Percentiles rank a stretch among this genome's conserved stretches.
These are phyloP conservation scores for Emydocephalus ijimae DNA, from an alignment of 2,113 vertebrate genomes.

Conservation along the genomic window DNA sequence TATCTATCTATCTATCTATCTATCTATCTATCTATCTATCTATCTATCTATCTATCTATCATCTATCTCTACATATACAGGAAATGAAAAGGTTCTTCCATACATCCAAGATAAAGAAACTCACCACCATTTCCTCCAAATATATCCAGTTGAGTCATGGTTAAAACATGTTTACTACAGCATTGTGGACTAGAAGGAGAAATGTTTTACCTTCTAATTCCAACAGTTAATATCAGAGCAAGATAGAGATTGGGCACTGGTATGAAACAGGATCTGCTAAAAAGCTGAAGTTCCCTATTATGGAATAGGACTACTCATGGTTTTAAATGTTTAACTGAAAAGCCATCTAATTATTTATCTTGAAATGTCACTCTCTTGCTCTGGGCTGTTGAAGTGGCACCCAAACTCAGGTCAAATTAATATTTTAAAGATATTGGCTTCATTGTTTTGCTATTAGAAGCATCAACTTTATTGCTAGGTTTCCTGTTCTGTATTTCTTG, in stretches of 20 bases:
- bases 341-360: background rate
- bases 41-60: too few relatives aligned
- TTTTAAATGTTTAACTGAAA: background rate
- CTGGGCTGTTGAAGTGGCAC: background rate
- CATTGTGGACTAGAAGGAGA: background rate
- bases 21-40: too few relatives aligned
- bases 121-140: background rate
- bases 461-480: background rate
- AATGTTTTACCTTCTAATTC: background rate
- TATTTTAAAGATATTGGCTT: background rate
- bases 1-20: background rate
- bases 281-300: background rate
- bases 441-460: background rate
- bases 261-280: background rate
- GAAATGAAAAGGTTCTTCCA: background rate
- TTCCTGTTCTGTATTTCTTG: background rate
- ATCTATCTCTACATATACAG: background rate
- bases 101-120: background rate
- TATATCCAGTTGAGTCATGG: background rate
- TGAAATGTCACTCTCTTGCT: background rate
- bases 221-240: background rate
- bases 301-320: background rate
- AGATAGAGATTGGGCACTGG: background rate
- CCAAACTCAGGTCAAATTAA: background rate
- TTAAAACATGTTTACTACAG: background rate